A percentile compares a stretch with the other conserved stretches of the same genome.
Evolutionary conservation across 2,113 vertebrate species (phyloP).

Genomic region (Onychorhynchus coronatus): DNA sequence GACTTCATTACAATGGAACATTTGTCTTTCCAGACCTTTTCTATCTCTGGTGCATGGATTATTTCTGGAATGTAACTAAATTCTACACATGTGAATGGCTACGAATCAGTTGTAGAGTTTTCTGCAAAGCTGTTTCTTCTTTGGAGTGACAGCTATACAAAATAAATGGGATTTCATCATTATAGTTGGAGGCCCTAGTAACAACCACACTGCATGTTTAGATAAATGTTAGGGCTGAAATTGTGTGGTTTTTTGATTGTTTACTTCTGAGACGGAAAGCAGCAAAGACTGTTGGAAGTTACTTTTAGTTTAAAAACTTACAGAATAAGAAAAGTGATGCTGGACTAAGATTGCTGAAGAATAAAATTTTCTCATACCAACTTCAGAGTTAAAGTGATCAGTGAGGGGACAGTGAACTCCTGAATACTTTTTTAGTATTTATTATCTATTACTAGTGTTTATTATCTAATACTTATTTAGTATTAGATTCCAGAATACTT

Average conservation of each 20-base stretch:
- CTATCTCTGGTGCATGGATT: background rate
- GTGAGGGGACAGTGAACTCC: background rate
- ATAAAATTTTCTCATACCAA: background rate
- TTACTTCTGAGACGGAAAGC: background rate
- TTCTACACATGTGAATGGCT: rapidly evolving
- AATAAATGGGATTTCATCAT: background rate
- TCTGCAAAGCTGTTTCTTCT: background rate
- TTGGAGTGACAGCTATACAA: background rate
- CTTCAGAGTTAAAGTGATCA: background rate
- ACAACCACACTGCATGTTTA: background rate
- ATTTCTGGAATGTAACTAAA: background rate
- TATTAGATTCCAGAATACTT: background rate
- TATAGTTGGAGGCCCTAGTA: background rate
- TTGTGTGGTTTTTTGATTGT: background rate
- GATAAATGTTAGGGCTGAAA: background rate
- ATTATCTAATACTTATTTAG: too few relatives aligned
- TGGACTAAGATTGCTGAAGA: background rate
- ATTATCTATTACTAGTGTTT: too few relatives aligned
- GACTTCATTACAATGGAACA: background rate
- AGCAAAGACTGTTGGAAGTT: background rate
- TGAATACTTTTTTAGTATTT: background rate
- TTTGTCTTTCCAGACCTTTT: background rate
- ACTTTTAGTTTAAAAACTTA: background rate
- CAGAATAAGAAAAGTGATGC: background rate
- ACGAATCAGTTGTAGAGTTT: background rate